Conservation (phyloP, 2,113 vertebrate genomes). For the Pelecanus crispus region DNA sequence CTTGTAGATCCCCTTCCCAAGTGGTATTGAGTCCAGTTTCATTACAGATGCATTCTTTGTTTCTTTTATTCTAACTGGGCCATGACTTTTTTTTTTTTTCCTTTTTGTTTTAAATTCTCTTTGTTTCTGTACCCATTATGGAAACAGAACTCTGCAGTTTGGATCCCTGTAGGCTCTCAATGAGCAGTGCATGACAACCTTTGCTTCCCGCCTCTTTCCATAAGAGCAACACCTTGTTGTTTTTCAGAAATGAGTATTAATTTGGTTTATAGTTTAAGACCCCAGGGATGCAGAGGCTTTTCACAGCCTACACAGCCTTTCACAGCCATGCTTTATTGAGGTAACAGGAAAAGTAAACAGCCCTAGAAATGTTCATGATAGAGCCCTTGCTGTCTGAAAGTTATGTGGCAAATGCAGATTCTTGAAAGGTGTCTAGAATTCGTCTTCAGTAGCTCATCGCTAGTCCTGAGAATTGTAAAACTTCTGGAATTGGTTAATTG, state of each 20-base stretch:
- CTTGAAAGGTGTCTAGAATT: not conserved
- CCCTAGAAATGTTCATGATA: not conserved
- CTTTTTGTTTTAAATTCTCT: not conserved
- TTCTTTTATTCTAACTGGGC: not conserved
- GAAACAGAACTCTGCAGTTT: not conserved
- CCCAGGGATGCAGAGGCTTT: not conserved
- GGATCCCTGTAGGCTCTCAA: not conserved
- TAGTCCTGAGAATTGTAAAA: not conserved
- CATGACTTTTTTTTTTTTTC: not conserved
- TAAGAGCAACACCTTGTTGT: not conserved
- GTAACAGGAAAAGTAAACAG: not conserved
- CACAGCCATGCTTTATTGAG: not conserved
- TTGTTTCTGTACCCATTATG: not conserved
- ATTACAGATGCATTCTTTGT: not conserved
- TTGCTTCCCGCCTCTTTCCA: not conserved
- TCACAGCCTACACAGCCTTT: not conserved
- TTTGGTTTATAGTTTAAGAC: not conserved
- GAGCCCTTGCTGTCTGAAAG: not conserved
- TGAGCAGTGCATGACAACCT: not conserved
- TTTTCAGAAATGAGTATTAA: constrained; percentile 1
- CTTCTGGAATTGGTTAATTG: not conserved
- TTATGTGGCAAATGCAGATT: not conserved
- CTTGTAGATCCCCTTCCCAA: not conserved
- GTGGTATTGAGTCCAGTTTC: not conserved
- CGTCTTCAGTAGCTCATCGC: not conserved